phyloP scores from a whole-genome alignment of 2,888 invertebrate species.

The Conchocele bisecta region DNA sequence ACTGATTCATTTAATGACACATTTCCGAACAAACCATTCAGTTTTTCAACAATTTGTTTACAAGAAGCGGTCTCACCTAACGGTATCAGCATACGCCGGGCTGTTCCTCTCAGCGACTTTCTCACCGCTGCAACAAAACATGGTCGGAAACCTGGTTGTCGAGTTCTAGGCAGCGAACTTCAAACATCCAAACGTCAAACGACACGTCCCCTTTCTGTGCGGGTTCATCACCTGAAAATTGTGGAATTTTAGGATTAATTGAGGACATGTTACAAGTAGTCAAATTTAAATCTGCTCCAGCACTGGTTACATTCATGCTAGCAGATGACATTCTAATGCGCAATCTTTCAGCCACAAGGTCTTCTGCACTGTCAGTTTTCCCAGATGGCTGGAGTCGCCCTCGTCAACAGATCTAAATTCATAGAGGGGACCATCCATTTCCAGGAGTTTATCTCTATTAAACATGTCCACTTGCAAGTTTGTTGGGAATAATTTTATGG shows the following conservation, averaged over 20 bases:
- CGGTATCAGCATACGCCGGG: background rate
- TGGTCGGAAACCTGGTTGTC: background rate
- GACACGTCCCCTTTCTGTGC: background rate
- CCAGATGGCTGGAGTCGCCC: too few relatives aligned
- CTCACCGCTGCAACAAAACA: conserved; percentile 4
- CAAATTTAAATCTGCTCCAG: too few relatives aligned
- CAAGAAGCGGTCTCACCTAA: background rate
- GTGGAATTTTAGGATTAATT: background rate
- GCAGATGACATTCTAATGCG: too few relatives aligned
- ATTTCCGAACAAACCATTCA: background rate
- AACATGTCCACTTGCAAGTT: too few relatives aligned
- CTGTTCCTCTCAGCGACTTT: conserved; percentile 2
- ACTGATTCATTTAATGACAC: background rate
- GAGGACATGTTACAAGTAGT: too few relatives aligned
- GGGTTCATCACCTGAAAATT: background rate
- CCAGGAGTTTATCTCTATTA: too few relatives aligned
- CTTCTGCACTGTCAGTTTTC: too few relatives aligned
- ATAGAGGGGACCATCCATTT: too few relatives aligned
- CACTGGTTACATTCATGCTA: too few relatives aligned
- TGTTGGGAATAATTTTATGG: too few relatives aligned
- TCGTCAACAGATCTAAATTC: too few relatives aligned
- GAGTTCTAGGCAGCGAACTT: background rate
- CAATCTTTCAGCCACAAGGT: too few relatives aligned
- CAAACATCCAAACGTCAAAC: conserved; percentile 1
- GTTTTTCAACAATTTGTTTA: background rate